phyloP scores from a whole-genome alignment of 2,113 vertebrate genomes.

The Promerops cafer region DNA sequence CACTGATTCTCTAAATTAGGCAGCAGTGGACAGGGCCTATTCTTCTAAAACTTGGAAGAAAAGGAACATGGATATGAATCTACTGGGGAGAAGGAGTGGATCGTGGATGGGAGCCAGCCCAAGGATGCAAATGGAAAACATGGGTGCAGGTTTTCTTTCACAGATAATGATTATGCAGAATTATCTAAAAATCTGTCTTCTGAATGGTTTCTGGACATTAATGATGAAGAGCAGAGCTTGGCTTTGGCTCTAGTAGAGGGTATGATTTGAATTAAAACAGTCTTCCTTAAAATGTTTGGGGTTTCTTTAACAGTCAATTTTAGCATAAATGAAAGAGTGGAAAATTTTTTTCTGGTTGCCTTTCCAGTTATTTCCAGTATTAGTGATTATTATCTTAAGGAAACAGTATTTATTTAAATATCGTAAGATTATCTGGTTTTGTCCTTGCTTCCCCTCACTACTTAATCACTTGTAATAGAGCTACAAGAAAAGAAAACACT shows the following conservation, averaged over 20 bases:
- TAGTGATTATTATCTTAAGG: background rate
- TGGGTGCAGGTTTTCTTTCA: background rate
- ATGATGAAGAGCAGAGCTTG: background rate
- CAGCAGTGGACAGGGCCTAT: accelerated
- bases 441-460: background rate
- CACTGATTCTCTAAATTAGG: background rate
- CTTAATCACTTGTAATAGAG: background rate
- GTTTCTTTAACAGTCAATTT: background rate
- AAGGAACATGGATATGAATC: background rate
- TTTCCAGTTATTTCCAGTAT: background rate
- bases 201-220: background rate
- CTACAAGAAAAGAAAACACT: background rate
- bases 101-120: background rate
- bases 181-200: background rate
- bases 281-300: background rate
- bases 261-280: background rate
- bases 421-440: background rate
- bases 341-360: background rate
- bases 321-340: background rate
- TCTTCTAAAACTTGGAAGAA: background rate
- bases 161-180: background rate
- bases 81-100: background rate
- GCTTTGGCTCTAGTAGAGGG: background rate
- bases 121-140: background rate
- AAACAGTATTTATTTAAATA: background rate